phyloP scores from a whole-genome alignment of 2,113 vertebrate species.

The Xyliphius kryptos region DNA sequence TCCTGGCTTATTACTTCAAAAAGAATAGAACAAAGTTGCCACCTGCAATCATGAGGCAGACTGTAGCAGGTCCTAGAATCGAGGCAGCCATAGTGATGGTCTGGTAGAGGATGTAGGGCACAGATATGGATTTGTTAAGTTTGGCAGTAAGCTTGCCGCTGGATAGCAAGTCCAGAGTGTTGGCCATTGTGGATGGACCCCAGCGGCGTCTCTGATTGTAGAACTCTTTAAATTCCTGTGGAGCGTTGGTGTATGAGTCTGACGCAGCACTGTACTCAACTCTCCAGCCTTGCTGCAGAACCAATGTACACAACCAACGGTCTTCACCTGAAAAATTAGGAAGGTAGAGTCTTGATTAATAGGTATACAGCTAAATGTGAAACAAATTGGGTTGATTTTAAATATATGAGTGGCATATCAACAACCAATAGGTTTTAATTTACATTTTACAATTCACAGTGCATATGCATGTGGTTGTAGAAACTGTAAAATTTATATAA shows the following conservation, averaged over 20 bases:
- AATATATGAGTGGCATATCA: too few relatives aligned
- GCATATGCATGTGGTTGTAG: too few relatives aligned
- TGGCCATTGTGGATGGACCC: slow-evolving; percentile 63
- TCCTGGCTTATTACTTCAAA: too few relatives aligned
- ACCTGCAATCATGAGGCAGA: slow-evolving; percentile 57
- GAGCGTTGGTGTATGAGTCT: slow-evolving; percentile 65
- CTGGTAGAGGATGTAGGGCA: slow-evolving; percentile 61
- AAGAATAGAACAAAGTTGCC: too few relatives aligned
- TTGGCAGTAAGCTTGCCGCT: slow-evolving; percentile 34
- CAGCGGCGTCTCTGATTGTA: slow-evolving; percentile 62
- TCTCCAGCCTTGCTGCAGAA: slow-evolving; percentile 65
- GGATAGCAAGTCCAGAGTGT: slow-evolving; percentile 55
- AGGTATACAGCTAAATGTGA: too few relatives aligned
- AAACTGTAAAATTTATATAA: too few relatives aligned
- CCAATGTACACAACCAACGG: slow-evolving; percentile 64
- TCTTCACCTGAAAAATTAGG: slow-evolving; percentile 56
- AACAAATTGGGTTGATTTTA: too few relatives aligned
- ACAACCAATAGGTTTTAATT: too few relatives aligned
- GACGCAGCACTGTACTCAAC: slow-evolving; percentile 65
- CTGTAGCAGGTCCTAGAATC: slow-evolving; percentile 57
- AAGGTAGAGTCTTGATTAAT: too few relatives aligned
- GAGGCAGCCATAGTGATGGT: slow-evolving; percentile 47
- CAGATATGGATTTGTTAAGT: slow-evolving; percentile 58
- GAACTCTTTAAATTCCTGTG: too few relatives aligned
- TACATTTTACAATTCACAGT: too few relatives aligned